These are phyloP conservation scores for Mya arenaria DNA, from an alignment of 1,140 invertebrate species.

Conservation along the genomic window DNA sequence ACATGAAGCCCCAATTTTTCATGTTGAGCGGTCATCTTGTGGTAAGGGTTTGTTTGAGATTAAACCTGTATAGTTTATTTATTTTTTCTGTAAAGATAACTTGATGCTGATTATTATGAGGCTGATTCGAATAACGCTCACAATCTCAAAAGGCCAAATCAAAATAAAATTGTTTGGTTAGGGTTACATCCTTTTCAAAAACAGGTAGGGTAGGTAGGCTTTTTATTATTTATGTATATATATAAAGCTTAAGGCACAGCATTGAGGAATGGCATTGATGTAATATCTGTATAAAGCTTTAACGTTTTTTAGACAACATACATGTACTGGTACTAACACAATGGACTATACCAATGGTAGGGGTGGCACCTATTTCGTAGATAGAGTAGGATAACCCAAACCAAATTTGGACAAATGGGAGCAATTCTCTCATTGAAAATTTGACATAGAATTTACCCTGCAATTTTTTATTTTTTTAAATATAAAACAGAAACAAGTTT, in stretches of 20 bases:
- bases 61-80: too few species aligned
- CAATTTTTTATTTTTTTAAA: not conserved
- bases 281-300: too few species aligned
- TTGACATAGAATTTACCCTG: not conserved
- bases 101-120: not conserved
- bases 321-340: too few species aligned
- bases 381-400: too few species aligned
- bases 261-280: too few species aligned
- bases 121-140: not conserved
- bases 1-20: slow-evolving; percentile 87
- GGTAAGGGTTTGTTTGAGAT: slow-evolving; percentile 84
- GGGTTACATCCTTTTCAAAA: not conserved
- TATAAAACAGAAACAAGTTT: not conserved
- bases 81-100: too few species aligned
- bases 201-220: not conserved
- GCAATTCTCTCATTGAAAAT: not conserved
- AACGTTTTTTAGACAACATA: too few species aligned
- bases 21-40: slow-evolving; percentile 95
- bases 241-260: too few species aligned
- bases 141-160: not conserved
- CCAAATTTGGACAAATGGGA: too few species aligned
- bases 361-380: too few species aligned
- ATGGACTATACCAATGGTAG: too few species aligned
- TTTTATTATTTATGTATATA: not conserved
- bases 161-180: not conserved